Conservation (phyloP, 2,888 invertebrate species). For the Conus canariensis region DNA sequence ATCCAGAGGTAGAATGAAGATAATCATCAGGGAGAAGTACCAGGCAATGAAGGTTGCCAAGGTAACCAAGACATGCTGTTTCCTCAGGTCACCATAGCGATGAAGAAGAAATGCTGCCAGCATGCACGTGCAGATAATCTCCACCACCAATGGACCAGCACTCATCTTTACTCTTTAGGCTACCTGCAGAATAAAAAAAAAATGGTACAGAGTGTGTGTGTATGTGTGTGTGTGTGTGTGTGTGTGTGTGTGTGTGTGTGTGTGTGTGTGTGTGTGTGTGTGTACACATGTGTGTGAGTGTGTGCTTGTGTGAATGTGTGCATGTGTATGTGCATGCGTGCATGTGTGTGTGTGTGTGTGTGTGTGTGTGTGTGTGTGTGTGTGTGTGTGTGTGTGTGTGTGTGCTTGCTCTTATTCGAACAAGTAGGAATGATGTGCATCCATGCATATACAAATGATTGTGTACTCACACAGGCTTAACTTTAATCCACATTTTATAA, state of each 20-base stretch:
- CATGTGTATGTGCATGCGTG: background rate
- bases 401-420: too few species aligned
- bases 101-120: constrained; percentile 90
- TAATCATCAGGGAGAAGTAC: constrained; percentile 99
- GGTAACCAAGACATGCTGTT: constrained; percentile 96
- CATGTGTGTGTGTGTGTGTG: background rate
- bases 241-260: too few species aligned
- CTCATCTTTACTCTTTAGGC: constrained; percentile 69
- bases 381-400: background rate
- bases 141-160: constrained; percentile 84
- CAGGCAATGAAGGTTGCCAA: constrained; percentile 96
- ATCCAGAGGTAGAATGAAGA: constrained; percentile 97
- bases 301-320: background rate
- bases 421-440: too few species aligned
- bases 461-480: too few species aligned
- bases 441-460: too few species aligned
- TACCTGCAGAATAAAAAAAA: constrained; percentile 7
- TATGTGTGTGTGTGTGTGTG: background rate
- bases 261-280: too few species aligned
- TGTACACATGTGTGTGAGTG: background rate
- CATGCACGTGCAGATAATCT: constrained; percentile 88
- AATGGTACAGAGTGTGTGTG: background rate
- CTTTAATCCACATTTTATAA: too few species aligned
- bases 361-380: background rate
- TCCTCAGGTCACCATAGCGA: constrained; percentile 96